Base-by-base conservation (phyloP, 2,113 vertebrate species). In the Microtus richardsoni region DNA sequence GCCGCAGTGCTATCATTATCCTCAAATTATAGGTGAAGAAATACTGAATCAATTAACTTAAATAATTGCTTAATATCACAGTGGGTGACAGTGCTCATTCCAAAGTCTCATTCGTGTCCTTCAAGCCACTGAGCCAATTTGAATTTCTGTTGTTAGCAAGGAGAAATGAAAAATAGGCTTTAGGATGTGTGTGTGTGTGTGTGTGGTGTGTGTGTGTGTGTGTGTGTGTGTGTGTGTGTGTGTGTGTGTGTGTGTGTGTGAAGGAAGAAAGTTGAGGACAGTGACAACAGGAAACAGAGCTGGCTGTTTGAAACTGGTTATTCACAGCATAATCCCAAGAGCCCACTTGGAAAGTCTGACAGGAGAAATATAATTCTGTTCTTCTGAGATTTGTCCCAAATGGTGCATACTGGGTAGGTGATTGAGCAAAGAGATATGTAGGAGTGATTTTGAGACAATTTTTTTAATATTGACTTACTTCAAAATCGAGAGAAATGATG, bases 1-100 rank as follows among this genome's bases (percentile, higher is more conserved):
- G 16, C 17, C 36, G 75, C 70, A 66, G 14, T 92, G 36, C 30
- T 36, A 44, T 28, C 54, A 66, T 88, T 54, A 95, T 70, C 22
- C 19, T 30, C 70, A 89, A 91, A 47, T 84, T 66, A 47, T 6
- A 94, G 60, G 92, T 74, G 73, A 94, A 44, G 36, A 90, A 93
- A 93, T 44, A 60, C 11, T 89, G 30, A 17, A n/a, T 26, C 64
- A 44, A 39, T 74, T 68, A 94, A 36, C 66, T 84, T 96, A 89
- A 94, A 39, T 62, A 41, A 87, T 9, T 73, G 39, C 6, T 36
- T 11, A 94, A 79, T 33, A 75, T 44, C 62, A 92, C 64, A 94
- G 74, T 66, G 39, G 77, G 22, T 86, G 4, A n/a, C 41, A 41
- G 41, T 82, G 52, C 19, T 87, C 49, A 16, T 44, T 75, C 4